Conservation (phyloP, 2,113 vertebrate species). For the Promerops cafer region DNA sequence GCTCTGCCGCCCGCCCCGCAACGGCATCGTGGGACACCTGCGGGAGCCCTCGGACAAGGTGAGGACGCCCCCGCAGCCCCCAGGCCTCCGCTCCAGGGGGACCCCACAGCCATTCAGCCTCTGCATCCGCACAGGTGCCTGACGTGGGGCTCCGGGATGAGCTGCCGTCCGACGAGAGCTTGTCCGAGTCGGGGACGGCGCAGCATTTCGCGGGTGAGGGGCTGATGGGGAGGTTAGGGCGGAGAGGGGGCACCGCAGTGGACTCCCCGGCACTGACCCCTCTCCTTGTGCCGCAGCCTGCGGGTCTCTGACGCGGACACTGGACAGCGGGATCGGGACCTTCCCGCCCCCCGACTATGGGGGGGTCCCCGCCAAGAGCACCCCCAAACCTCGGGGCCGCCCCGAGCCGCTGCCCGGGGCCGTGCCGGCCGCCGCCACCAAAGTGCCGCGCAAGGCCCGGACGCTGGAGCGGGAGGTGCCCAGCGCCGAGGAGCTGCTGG, state of each 20-base stretch:
- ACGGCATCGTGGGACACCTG: slow-evolving; percentile 78
- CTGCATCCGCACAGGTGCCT: slow-evolving; percentile 38
- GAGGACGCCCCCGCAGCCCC: neutral
- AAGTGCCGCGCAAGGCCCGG: slow-evolving; percentile 83
- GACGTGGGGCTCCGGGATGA: slow-evolving; percentile 76
- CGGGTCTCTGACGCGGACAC: slow-evolving; percentile 87
- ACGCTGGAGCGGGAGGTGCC: slow-evolving; percentile 89
- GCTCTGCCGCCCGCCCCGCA: slow-evolving; percentile 79
- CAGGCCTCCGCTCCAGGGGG: accelerated
- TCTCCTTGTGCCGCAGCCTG: slow-evolving; percentile 71
- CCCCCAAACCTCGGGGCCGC: slow-evolving; percentile 78
- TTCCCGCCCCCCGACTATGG: slow-evolving; percentile 90
- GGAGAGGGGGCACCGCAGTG: accelerated
- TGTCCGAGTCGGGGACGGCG: slow-evolving; percentile 77
- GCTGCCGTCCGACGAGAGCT: slow-evolving; percentile 80
- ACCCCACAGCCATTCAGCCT: neutral
- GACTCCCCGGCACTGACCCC: neutral
- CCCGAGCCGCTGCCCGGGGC: slow-evolving; percentile 71
- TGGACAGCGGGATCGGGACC: slow-evolving; percentile 96
- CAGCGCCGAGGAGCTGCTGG: slow-evolving; percentile 76
- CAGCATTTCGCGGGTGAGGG: slow-evolving; percentile 84
- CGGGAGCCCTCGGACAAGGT: slow-evolving; percentile 71
- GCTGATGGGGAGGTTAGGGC: accelerated
- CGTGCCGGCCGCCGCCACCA: slow-evolving; percentile 68
- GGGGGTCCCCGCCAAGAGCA: slow-evolving; percentile 78